phyloP scores from a whole-genome alignment of 1,140 invertebrate genomes.

The Gryon sp. region DNA sequence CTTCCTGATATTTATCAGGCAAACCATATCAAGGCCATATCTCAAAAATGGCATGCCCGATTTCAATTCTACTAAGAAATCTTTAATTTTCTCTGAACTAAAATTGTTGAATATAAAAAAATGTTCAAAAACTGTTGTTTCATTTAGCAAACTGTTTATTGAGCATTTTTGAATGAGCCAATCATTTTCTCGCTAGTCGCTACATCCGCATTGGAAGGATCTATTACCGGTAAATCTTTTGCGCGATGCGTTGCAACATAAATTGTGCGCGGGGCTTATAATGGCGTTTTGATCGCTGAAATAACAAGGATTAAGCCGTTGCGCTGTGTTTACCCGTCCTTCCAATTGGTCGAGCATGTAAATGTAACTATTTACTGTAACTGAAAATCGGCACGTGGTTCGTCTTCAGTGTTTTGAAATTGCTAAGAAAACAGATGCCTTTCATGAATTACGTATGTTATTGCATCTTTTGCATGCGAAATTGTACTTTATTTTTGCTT shows the following conservation, averaged over 20 bases:
- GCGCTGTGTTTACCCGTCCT: slow-evolving; percentile 46
- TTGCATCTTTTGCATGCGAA: not conserved
- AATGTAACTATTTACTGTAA: slow-evolving; percentile 33
- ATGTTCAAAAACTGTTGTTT: too few relatives aligned
- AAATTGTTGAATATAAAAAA: too few relatives aligned
- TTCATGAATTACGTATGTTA: too few relatives aligned
- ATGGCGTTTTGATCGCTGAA: slow-evolving; percentile 70
- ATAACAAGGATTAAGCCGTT: slow-evolving; percentile 74
- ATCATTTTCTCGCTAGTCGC: slow-evolving; percentile 67
- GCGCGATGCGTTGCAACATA: slow-evolving; percentile 64
- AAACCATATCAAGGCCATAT: too few relatives aligned
- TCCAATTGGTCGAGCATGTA: slow-evolving; percentile 36
- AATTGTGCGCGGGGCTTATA: slow-evolving; percentile 56
- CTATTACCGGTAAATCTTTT: slow-evolving; percentile 73
- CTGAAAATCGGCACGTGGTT: slow-evolving; percentile 33
- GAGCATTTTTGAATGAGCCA: slow-evolving; percentile 74
- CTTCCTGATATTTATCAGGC: too few relatives aligned
- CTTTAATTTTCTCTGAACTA: too few relatives aligned
- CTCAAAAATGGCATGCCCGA: too few relatives aligned
- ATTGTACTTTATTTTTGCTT: not conserved
- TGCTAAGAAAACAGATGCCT: not conserved
- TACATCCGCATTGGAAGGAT: slow-evolving; percentile 66
- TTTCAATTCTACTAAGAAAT: too few relatives aligned
- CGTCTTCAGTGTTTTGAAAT: slow-evolving; percentile 9
- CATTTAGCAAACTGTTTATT: slow-evolving; percentile 49